A percentile compares a stretch with the other conserved stretches of the same genome.
Conservation (phyloP, 2,113 vertebrate genomes). For the Pontoporia blainvillei region DNA sequence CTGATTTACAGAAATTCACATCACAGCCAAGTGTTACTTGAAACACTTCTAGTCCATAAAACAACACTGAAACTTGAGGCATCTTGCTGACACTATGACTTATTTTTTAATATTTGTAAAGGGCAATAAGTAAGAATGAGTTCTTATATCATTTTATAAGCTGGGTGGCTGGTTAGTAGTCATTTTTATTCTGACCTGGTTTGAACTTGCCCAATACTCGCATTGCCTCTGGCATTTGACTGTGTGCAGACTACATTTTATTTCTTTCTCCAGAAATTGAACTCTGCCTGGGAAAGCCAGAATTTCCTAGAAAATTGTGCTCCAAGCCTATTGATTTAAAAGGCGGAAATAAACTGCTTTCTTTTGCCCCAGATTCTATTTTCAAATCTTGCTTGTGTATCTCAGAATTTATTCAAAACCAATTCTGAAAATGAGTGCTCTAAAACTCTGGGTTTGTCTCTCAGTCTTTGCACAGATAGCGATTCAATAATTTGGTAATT, state of each 20-base stretch:
- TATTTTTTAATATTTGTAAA: conserved; percentile 52
- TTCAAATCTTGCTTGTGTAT: neutral
- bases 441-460: neutral
- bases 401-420: neutral
- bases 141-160: neutral
- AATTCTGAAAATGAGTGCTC: neutral
- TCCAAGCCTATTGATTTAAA: neutral
- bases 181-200: conserved; percentile 27
- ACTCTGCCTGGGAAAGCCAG: neutral
- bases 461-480: neutral
- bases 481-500: neutral
- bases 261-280: neutral
- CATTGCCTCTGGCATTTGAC: neutral
- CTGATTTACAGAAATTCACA: neutral
- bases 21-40: neutral
- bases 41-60: neutral
- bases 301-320: neutral
- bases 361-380: neutral
- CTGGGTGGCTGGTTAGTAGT: neutral
- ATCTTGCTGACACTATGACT: conserved; percentile 1
- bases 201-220: neutral
- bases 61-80: neutral
- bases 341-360: neutral
- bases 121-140: neutral
- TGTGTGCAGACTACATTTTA: conserved; percentile 32